These are phyloP conservation scores for Teleogryllus occipitalis DNA, from an alignment of 1,140 invertebrate species.

Conservation along the genomic window DNA sequence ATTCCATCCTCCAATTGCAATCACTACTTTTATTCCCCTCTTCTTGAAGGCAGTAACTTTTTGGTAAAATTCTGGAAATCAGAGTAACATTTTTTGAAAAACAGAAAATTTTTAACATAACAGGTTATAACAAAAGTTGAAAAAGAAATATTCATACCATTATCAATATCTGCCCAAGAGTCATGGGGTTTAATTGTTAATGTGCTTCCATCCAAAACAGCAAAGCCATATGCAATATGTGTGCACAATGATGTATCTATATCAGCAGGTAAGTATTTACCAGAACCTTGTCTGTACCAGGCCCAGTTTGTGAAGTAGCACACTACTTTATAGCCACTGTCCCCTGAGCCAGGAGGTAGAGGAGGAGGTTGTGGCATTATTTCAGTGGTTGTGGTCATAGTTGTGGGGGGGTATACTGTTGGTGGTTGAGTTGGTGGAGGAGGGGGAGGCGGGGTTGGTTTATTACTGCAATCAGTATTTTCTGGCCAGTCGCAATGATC, in stretches of 20 bases:
- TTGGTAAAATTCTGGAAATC: constrained; percentile 47
- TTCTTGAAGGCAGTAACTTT: constrained; percentile 47
- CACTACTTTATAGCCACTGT: constrained; percentile 46
- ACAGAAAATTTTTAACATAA: constrained; percentile 7
- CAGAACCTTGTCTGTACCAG: constrained; percentile 50
- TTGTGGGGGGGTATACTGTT: constrained; percentile 16
- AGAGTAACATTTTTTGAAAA: constrained; percentile 10
- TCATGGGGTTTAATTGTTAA: constrained; percentile 51
- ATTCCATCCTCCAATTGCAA: constrained; percentile 45
- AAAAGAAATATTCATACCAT: constrained; percentile 29
- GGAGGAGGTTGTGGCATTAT: constrained; percentile 23
- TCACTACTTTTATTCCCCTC: constrained; percentile 44
- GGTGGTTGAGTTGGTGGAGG: constrained; percentile 25
- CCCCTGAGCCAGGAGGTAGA: constrained; percentile 28
- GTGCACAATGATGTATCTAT: constrained; percentile 59
- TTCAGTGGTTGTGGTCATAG: constrained; percentile 26
- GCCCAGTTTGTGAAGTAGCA: constrained; percentile 73
- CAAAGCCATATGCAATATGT: constrained; percentile 67
- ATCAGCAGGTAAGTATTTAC: constrained; percentile 55
- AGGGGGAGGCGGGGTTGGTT: neutral
- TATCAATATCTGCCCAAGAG: constrained; percentile 56
- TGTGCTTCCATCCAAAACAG: constrained; percentile 46
- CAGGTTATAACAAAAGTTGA: neutral
- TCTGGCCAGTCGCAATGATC: constrained; percentile 72
- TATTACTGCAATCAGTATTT: constrained; percentile 48